These are phyloP conservation scores for Holothuria leucospilota DNA, from an alignment of 53 echinoderm and acorn worm genomes.

Conservation along the genomic window DNA sequence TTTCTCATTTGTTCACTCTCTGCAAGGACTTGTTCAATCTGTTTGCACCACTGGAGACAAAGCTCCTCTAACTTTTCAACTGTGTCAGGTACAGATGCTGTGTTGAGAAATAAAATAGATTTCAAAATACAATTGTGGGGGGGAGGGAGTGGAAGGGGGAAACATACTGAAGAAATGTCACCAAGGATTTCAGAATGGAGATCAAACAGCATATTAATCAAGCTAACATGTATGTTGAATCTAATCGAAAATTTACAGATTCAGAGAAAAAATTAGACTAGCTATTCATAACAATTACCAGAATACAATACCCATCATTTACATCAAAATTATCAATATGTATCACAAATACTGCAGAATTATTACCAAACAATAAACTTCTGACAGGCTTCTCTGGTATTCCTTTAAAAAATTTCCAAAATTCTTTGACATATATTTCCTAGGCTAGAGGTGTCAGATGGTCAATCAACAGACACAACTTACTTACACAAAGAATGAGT, in stretches of 20 bases:
- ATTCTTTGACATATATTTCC: too few relatives aligned
- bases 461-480: too few relatives aligned
- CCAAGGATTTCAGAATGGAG: not conserved
- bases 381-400: too few relatives aligned
- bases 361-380: too few relatives aligned
- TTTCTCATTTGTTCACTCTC: constrained; percentile 99
- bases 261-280: not conserved
- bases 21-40: constrained; percentile 96
- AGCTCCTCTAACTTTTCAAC: constrained; percentile 97
- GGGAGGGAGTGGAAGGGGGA: not conserved
- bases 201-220: not conserved
- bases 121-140: too few relatives aligned
- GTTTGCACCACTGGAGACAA: constrained; percentile 89
- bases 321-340: not conserved
- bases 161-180: not conserved
- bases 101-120: not conserved
- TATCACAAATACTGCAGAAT: too few relatives aligned
- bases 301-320: not conserved
- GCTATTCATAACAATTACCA: not conserved
- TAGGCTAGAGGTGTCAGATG: too few relatives aligned
- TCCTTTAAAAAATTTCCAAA: too few relatives aligned
- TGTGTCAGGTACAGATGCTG: constrained; percentile 92
- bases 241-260: too few relatives aligned
- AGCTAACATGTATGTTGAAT: too few relatives aligned
- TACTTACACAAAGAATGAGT: too few relatives aligned